These are phyloP conservation scores for Rapana venosa DNA, from an alignment of 2,888 invertebrate species.

Conservation along the genomic window DNA sequence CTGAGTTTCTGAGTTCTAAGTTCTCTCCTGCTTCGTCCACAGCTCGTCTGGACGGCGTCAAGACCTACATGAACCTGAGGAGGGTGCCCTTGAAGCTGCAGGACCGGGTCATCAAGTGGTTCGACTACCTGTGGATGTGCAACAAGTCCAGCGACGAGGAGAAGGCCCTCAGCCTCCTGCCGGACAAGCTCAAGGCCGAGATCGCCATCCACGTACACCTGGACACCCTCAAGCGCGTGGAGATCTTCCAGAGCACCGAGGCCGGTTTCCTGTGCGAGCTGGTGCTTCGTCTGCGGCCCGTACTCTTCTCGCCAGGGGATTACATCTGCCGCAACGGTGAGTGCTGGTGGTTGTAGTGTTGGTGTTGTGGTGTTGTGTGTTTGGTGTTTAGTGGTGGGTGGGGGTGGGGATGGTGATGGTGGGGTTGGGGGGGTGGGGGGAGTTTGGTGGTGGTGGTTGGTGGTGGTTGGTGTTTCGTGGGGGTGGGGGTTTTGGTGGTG, in stretches of 20 bases:
- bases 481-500: too few relatives aligned
- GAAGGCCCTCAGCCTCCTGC: slow-evolving; percentile 80
- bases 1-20: too few relatives aligned
- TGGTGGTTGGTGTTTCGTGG: too few relatives aligned
- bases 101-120: slow-evolving; percentile 99
- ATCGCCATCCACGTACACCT: slow-evolving; percentile 99
- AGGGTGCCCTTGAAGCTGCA: slow-evolving; percentile 96
- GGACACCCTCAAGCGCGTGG: slow-evolving; percentile 94
- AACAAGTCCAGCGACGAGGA: slow-evolving; percentile 99
- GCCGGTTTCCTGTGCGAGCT: slow-evolving; percentile 98
- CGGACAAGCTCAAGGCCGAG: slow-evolving; percentile 97
- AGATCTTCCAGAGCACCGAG: slow-evolving; percentile 99
- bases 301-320: slow-evolving; percentile 98
- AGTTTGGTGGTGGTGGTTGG: too few relatives aligned
- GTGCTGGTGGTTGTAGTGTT: neutral
- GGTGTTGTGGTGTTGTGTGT: neutral
- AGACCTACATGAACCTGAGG: slow-evolving; percentile 98
- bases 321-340: slow-evolving; percentile 99
- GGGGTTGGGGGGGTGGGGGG: neutral
- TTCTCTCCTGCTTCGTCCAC: slow-evolving; percentile 78
- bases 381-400: neutral
- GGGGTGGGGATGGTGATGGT: neutral
- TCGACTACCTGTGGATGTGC: slow-evolving; percentile 98
- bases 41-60: slow-evolving; percentile 98
- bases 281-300: slow-evolving; percentile 94